These are phyloP conservation scores for Clavelina lepadiformis DNA, from an alignment of 23 tunicate species.

Conservation along the genomic window DNA sequence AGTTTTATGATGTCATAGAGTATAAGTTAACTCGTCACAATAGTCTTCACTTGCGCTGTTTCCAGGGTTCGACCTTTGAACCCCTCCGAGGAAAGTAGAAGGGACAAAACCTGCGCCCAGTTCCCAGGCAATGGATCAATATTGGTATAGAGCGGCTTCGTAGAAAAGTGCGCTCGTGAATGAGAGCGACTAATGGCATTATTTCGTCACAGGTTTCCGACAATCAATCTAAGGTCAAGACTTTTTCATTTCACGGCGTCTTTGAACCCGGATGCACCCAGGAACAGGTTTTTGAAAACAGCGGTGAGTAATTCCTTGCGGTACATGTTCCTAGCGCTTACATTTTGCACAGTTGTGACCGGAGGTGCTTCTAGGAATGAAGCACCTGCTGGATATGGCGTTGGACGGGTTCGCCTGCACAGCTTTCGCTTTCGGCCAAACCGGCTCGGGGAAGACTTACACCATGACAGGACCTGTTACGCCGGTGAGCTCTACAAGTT, in stretches of 20 bases:
- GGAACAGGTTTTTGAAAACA: conserved; percentile 45
- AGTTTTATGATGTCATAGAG: neutral
- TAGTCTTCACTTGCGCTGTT: too few species aligned
- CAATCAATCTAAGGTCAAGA: conserved; percentile 50
- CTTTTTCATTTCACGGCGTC: conserved; percentile 65
- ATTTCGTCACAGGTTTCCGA: too few species aligned
- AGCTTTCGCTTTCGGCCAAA: conserved; percentile 90
- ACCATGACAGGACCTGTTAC: conserved; percentile 94
- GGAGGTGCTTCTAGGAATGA: conserved; percentile 36
- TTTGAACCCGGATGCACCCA: conserved; percentile 76
- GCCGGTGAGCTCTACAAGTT: conserved; percentile 33
- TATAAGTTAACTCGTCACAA: too few species aligned
- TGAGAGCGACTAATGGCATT: too few species aligned
- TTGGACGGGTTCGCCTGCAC: conserved; percentile 87
- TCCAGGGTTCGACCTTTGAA: conserved; percentile 79
- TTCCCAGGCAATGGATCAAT: conserved; percentile 76
- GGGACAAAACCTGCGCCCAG: conserved; percentile 24
- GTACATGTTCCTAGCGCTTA: neutral
- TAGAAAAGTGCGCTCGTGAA: too few species aligned
- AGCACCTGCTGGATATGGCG: conserved; percentile 56
- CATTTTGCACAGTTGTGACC: neutral
- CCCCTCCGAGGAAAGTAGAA: conserved; percentile 60
- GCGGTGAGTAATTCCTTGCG: conserved; percentile 39
- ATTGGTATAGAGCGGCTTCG: too few species aligned
- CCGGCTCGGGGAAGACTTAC: conserved; percentile 92